Conservation (phyloP, 53 echinoderm and acorn worm species). For the Stichopus horrens region DNA sequence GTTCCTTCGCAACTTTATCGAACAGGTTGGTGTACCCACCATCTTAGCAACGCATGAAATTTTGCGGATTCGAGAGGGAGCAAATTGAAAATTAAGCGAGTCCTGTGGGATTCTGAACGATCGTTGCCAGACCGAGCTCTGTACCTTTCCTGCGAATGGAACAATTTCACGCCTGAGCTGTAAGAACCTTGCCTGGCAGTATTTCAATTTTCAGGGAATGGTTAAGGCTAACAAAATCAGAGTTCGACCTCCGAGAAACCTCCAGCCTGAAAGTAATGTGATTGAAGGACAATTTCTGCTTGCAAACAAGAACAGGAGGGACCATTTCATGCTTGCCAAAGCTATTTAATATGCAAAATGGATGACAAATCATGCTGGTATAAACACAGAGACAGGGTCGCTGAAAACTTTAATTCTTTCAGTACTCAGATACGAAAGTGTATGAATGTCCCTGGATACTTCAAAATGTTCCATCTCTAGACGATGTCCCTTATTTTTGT, state of each 20-base stretch:
- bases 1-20: background rate
- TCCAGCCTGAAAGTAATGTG: background rate
- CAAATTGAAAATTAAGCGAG: background rate
- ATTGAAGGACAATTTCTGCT: constrained; percentile 1
- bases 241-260: background rate
- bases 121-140: background rate
- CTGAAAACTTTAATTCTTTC: too few species aligned
- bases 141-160: background rate
- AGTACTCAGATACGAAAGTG: too few species aligned
- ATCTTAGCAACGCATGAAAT: background rate
- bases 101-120: constrained; percentile 8
- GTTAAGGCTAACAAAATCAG: background rate
- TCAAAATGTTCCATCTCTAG: too few species aligned
- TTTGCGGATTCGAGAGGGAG: background rate
- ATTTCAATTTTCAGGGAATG: background rate
- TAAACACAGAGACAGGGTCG: background rate
- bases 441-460: too few species aligned
- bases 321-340: background rate
- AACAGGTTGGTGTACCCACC: background rate
- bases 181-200: background rate
- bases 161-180: background rate
- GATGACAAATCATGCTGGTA: background rate
- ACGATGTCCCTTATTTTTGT: too few species aligned
- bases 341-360: background rate
- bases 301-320: background rate